Evolutionary conservation across 2,113 vertebrate genomes (phyloP), one percentile per base, ranked within the genome.

Genomic region (Xenopus borealis): DNA sequence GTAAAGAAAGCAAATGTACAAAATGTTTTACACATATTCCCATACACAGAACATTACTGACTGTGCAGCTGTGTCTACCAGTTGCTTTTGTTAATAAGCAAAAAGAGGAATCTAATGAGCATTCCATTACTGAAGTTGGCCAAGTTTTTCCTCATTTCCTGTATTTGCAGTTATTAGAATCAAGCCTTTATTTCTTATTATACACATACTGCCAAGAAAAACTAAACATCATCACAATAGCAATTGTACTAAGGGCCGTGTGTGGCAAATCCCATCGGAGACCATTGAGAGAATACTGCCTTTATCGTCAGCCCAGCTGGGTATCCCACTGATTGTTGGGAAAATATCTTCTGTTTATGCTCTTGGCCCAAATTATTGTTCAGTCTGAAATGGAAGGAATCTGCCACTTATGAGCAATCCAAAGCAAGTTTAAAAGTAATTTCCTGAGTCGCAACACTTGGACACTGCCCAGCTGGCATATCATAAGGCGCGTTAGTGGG

Each of bases 111-210:
- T 46, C 62, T 58, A 73, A 73, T 65, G 71, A 65, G 53, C 62
- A 72, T 64, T 72, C 64, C 44, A 66, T 73, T 73, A 65, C 72
- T 66, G 33, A 44, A 58, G n/a, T 66, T 33, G 30, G 62, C n/a
- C 10, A 14, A 46, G 30, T 53, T 13, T 27, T 66, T 66, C 30
- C 45, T 53, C 30, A 30, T 33, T 73, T 73, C 62, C 50, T 73
- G 71, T 57, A 65, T 72, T 57, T 72, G 50, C 50, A 16, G 33
- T 46, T 58, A 57, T 58, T 73, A 52, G 50, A 66, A 58, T 66
- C 17, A 46, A 59, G 63, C 63, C 63, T 4, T n/a, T 50, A 53
- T 66, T 66, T 55, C 46, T 19, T 66, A 58, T 66, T 20, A 23
- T 66, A n/a, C 19, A 66, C 17, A 12, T 3, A 40, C 19, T 73